Evolutionary conservation across 2,113 vertebrate genomes (phyloP), one percentile per base, ranked within the genome.

Genomic region (Chionomys nivalis): DNA sequence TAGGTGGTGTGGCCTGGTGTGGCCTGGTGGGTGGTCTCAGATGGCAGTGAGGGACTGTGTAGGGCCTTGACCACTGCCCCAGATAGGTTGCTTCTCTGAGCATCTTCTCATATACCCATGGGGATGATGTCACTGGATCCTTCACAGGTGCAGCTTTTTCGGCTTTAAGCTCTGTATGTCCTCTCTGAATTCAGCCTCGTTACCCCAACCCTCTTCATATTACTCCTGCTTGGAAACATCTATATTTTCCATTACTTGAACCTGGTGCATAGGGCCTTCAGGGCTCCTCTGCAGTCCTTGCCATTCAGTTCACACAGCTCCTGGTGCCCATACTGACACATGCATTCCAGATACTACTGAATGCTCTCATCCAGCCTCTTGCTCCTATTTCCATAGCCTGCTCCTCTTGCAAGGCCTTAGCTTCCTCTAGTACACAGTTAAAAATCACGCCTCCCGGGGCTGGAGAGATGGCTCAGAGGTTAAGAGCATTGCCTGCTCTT

Each of bases 391-490:
- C 42, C 47, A 44, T 17, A 33, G 42, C 42, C 14, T 3, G 42
- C 0, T 65, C 82, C 61, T 47, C 68, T 47, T 33, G 28, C 2
- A 10, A 9, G 16, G n/a, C 44, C 26, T 63, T 39, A 16, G 44
- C 47, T 24, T 79, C 61, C 49, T 49, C n/a, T 12, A 24, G 12
- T 8, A 21, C 8, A 75, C 10, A 26, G 52, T 31, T 0, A 9
- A 2, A 55, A 26, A 76, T 9, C 21, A 1, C 0, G 0, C 85
- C 31, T 49, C 36, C 39, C n/a, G n/a, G n/a, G n/a, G n/a, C n/a
- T n/a, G n/a, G n/a, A n/a, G n/a, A n/a, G n/a, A n/a, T n/a, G n/a
- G n/a, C n/a, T n/a, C n/a, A n/a, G n/a, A n/a, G n/a, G n/a, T n/a
- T n/a, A n/a, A n/a, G n/a, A n/a, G n/a, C n/a, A n/a, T n/a, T n/a